Evolutionary conservation across 2,888 invertebrate genomes (phyloP), one percentile per base, ranked within the genome.

Genomic region (Sycophila texana): DNA sequence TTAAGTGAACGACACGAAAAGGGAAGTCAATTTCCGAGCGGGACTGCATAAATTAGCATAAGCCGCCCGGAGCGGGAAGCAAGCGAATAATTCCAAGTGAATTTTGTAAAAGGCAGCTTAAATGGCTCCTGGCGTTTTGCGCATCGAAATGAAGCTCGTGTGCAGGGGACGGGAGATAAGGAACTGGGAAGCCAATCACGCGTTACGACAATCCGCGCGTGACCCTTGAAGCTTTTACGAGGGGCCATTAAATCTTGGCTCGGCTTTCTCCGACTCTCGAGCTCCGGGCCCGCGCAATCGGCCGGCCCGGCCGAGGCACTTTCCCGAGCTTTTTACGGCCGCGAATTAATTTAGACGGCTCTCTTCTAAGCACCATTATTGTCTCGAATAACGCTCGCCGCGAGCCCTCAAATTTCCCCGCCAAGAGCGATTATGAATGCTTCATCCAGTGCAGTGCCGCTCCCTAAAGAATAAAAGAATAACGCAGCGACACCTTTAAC

Each of bases 11-110:
- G 39, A 39, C 39, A 39, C 39, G 39, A 39, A 39, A 39, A 39
- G 39, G 39, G 39, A 39, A 39, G 39, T 39, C 39, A 10, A 39
- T 39, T 39, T 5, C 39, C 39, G 30, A 5, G 5, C 30, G 30
- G 30, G 4, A 4, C 30, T 7, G 83, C 84, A 85, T 86, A 86
- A 86, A 87, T 87, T 86, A 86, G 84, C 87, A 86, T 87, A 86
- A 84, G 83, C 84, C 82, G 60, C 7, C 39, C 39, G 10, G 10
- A 10, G 39, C 10, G 39, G n/a, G n/a, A n/a, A n/a, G n/a, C n/a
- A n/a, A 39, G 7, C 39, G 39, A 39, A 39, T 10, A 39, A 39
- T 39, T 39, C 39, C 39, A 10, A 10, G 39, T 39, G 39, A 39
- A 39, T 39, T 39, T 39, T 39, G 39, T 39, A 39, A 39, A 39